Evolutionary conservation across 2,888 invertebrate genomes (phyloP).

Genomic region (Cantharis lateralis): DNA sequence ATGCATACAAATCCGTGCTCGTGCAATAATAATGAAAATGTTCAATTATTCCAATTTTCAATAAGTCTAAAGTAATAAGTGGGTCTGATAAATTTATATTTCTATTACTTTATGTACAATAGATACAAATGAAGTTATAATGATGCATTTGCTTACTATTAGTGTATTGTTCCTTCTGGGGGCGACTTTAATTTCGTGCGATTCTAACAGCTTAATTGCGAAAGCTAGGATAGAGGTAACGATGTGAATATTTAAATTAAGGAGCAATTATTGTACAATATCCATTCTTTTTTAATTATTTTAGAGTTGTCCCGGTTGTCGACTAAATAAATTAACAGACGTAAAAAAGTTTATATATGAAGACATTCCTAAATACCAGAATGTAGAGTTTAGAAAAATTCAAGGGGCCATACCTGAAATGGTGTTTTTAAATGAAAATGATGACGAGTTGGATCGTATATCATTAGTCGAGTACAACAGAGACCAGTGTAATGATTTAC

Average conservation of each 20-base stretch:
- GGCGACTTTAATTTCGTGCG: neutral
- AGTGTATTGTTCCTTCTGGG: neutral
- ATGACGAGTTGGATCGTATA: conserved; percentile 67
- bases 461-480: conserved; percentile 62
- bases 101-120: neutral
- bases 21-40: neutral
- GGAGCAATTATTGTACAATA: no score
- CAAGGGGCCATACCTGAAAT: conserved; percentile 69
- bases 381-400: conserved; percentile 68
- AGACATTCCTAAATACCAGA: conserved; percentile 67
- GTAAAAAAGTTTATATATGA: conserved; percentile 70
- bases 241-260: neutral
- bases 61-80: neutral
- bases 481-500: conserved; percentile 69
- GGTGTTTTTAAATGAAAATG: conserved; percentile 61
- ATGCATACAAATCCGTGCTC: no score
- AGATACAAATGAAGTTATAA: neutral
- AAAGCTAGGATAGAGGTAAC: neutral
- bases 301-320: conserved; percentile 73
- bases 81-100: neutral
- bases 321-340: conserved; percentile 67
- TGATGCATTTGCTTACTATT: neutral
- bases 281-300: conserved; percentile 30
- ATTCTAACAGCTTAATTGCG: neutral
- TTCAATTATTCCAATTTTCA: neutral